Evolutionary conservation across 2,888 invertebrate species (phyloP).

Genomic region (Auanema sp.): DNA sequence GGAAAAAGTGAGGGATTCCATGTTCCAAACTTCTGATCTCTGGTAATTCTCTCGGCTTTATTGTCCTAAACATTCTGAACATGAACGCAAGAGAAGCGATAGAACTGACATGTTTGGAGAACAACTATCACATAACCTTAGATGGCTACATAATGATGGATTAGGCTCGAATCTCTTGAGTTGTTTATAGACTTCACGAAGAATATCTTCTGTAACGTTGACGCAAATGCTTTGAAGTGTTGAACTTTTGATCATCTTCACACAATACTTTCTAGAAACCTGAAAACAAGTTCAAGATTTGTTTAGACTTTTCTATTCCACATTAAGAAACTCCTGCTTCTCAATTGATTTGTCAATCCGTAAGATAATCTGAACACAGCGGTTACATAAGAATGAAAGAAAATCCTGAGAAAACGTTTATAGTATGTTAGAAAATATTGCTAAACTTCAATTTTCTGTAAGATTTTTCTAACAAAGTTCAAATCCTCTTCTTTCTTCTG

Average conservation of each 20-base stretch:
- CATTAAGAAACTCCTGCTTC: background rate
- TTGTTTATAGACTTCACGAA: background rate
- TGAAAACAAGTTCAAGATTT: background rate
- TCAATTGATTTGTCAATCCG: background rate
- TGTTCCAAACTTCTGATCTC: too few relatives aligned
- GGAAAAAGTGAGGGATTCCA: too few relatives aligned
- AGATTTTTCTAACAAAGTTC: too few relatives aligned
- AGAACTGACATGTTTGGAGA: background rate
- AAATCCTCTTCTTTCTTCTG: too few relatives aligned
- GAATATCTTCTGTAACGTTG: background rate
- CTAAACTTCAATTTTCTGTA: too few relatives aligned
- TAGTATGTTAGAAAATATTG: too few relatives aligned
- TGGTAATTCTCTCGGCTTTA: too few relatives aligned
- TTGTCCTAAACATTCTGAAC: too few relatives aligned
- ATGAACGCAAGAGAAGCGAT: too few relatives aligned
- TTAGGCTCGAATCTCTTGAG: conserved; percentile 6
- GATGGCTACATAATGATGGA: conserved; percentile 2
- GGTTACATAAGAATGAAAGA: background rate
- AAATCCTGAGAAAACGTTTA: background rate
- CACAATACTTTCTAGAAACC: background rate
- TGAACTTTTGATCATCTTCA: background rate
- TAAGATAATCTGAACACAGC: background rate
- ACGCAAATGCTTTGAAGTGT: background rate
- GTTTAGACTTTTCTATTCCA: background rate
- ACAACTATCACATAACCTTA: conserved; percentile 4